Evolutionary conservation across 1,140 invertebrate species (phyloP).

Genomic region (Meloidogyne hapla): DNA sequence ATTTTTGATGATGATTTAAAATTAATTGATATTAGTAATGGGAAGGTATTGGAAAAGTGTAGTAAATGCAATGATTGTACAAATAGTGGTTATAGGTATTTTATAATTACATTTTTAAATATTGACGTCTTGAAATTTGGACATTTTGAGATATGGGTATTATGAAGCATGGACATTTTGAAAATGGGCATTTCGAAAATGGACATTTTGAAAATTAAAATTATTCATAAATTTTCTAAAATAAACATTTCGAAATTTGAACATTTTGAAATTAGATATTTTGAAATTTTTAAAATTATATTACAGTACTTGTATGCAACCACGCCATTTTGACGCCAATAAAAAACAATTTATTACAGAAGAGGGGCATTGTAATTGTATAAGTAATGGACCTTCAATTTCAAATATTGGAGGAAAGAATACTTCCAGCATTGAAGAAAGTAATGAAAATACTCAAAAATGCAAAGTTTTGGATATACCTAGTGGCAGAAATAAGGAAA

Average conservation of each 20-base stretch:
- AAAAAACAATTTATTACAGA: not conserved
- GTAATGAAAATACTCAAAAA: not conserved
- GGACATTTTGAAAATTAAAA: no score
- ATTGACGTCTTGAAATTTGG: not conserved
- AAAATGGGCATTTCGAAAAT: no score
- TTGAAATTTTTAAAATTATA: not conserved
- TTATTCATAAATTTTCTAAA: no score
- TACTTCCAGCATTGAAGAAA: not conserved
- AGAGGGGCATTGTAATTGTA: not conserved
- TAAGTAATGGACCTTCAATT: not conserved
- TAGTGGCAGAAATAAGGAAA: not conserved
- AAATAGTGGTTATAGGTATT: constrained; percentile 10
- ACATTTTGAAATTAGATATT: not conserved
- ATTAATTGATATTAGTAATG: not conserved
- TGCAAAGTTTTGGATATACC: not conserved
- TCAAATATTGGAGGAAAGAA: constrained; percentile 1
- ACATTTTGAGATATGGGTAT: not conserved
- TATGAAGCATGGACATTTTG: no score
- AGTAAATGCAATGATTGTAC: constrained; percentile 12
- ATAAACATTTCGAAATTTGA: no score
- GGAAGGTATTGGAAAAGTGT: not conserved
- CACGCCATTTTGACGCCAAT: not conserved
- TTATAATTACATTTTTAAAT: not conserved
- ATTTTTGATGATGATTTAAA: not conserved
- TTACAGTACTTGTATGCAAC: constrained; percentile 15